phyloP scores from a whole-genome alignment of 2,888 invertebrate species.

The Trachelus tabidus region DNA sequence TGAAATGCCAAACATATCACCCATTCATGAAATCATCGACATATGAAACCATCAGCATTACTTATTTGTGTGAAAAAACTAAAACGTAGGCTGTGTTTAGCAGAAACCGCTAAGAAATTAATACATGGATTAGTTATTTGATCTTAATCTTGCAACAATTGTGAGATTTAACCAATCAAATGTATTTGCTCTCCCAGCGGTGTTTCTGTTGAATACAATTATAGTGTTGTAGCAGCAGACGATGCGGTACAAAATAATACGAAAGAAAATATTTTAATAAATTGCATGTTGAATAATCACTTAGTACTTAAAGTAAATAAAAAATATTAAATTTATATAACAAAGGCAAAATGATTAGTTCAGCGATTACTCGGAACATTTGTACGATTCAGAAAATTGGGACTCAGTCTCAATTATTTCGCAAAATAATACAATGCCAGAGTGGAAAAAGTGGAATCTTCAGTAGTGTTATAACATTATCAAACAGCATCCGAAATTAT shows the following conservation, averaged over 20 bases:
- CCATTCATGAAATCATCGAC: neutral
- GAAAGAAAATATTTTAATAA: neutral
- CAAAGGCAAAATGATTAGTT: neutral
- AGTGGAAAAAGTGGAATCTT: neutral
- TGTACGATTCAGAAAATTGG: neutral
- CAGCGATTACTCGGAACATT: neutral
- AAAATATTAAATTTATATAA: neutral
- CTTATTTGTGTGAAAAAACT: neutral
- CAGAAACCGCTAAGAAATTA: too few species aligned
- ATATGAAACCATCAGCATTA: neutral
- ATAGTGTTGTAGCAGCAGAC: neutral
- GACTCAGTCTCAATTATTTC: neutral
- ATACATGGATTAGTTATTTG: too few species aligned
- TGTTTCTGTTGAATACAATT: too few species aligned
- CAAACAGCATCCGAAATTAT: neutral
- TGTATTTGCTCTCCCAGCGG: too few species aligned
- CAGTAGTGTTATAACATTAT: neutral
- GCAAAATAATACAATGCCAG: neutral
- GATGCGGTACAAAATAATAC: neutral
- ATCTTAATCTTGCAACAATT: too few species aligned
- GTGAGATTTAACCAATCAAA: too few species aligned
- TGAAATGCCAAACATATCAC: neutral
- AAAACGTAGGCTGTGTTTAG: too few species aligned
- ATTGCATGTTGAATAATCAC: neutral
- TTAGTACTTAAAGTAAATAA: neutral